Conservation (phyloP, 2,888 invertebrate species). For the Morpho deidamia region DNA sequence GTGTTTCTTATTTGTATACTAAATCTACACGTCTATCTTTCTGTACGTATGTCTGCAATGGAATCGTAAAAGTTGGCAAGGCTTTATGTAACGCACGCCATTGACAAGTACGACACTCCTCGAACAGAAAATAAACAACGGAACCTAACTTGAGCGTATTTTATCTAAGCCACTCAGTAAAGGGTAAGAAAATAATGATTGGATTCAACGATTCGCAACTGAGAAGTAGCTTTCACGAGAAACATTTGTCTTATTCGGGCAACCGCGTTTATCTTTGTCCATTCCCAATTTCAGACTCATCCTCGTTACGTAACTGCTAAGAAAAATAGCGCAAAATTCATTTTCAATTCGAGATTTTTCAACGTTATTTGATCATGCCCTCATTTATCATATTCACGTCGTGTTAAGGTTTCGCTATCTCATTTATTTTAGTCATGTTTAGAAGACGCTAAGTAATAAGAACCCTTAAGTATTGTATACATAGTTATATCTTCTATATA, state of each 20-base stretch:
- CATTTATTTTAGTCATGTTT: background rate
- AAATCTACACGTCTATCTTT: no score
- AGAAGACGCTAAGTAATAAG: no score
- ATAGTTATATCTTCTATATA: no score
- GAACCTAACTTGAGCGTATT: no score
- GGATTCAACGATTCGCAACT: background rate
- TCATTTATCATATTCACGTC: slow-evolving; percentile 2
- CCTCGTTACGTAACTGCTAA: slow-evolving; percentile 1
- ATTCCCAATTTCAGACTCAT: slow-evolving; percentile 1
- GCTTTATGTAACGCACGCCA: no score
- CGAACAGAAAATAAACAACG: no score
- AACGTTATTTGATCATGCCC: slow-evolving; percentile 2
- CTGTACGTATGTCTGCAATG: no score
- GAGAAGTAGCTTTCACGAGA: background rate
- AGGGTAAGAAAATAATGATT: slow-evolving; percentile 3
- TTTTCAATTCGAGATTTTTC: slow-evolving; percentile 2
- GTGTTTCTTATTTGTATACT: no score
- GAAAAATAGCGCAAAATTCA: slow-evolving; percentile 11
- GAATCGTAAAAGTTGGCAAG: no score
- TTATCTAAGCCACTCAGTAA: background rate
- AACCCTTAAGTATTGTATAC: no score
- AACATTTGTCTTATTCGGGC: slow-evolving; percentile 5
- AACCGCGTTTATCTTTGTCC: slow-evolving; percentile 8
- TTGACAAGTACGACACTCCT: no score
- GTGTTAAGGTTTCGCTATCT: background rate